These are phyloP conservation scores for Theretra japonica DNA, from an alignment of 2,888 invertebrate genomes.

Conservation along the genomic window DNA sequence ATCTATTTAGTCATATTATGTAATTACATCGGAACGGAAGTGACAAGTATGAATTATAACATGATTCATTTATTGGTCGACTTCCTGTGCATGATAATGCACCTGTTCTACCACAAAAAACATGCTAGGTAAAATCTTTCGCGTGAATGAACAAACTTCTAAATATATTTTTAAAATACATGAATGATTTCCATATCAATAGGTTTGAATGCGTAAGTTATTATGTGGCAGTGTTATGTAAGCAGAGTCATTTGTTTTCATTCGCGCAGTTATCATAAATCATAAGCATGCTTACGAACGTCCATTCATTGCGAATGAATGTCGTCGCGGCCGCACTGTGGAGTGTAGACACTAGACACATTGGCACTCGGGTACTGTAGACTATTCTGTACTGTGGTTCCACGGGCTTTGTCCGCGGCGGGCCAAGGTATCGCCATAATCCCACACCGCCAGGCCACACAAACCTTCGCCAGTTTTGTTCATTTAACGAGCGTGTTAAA, in stretches of 20 bases:
- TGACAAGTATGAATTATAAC: too few species aligned
- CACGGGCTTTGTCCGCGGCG: background rate
- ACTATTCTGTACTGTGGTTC: background rate
- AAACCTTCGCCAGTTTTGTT: background rate
- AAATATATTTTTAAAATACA: too few species aligned
- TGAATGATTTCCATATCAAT: background rate
- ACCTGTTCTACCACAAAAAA: too few species aligned
- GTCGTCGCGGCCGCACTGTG: background rate
- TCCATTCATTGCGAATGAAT: slow-evolving; percentile 24
- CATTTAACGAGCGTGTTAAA: slow-evolving; percentile 27
- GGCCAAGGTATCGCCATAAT: slow-evolving; percentile 5
- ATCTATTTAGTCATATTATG: too few species aligned
- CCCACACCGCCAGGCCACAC: background rate
- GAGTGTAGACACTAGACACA: background rate
- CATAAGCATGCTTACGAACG: slow-evolving; percentile 28
- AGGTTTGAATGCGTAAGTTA: background rate
- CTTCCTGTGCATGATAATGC: too few species aligned
- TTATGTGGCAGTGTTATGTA: background rate
- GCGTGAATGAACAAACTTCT: too few species aligned
- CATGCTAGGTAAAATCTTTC: too few species aligned
- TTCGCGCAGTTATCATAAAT: slow-evolving; percentile 19
- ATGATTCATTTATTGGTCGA: too few species aligned
- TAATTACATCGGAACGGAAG: too few species aligned
- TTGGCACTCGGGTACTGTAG: background rate
- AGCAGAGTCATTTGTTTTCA: background rate